A percentile compares a stretch with the other conserved stretches of the same genome.
These are phyloP conservation scores for Parazoanthus atlanticus DNA, from an alignment of 92 coral and sea anemone species.

Conservation along the genomic window DNA sequence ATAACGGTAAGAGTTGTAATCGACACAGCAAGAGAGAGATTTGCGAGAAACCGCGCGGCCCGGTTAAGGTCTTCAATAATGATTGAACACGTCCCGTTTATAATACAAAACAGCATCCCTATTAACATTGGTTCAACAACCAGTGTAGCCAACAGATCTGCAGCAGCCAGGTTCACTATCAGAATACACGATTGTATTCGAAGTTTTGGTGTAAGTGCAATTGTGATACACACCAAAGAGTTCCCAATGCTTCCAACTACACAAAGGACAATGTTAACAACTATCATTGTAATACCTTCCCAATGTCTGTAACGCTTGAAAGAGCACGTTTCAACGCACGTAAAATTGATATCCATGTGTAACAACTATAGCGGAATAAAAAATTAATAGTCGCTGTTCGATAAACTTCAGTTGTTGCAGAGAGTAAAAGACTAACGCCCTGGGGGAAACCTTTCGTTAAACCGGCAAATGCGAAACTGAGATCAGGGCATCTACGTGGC, in stretches of 20 bases:
- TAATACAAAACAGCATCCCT: slow-evolving; percentile 1
- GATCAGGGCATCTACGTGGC: not conserved
- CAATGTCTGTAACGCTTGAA: not conserved
- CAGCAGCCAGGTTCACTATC: slow-evolving; percentile 7
- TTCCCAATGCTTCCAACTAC: slow-evolving; percentile 11
- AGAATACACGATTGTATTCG: not conserved
- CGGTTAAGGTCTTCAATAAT: not conserved
- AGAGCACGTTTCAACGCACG: not conserved
- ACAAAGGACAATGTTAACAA: not conserved
- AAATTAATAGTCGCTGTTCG: not conserved
- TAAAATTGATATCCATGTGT: not conserved
- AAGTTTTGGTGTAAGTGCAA: slow-evolving; percentile 1
- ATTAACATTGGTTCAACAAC: slow-evolving; percentile 12
- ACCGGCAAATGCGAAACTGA: not conserved
- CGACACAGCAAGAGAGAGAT: slow-evolving; percentile 8
- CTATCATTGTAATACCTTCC: not conserved
- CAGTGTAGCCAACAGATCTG: slow-evolving; percentile 5
- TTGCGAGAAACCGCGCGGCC: not conserved
- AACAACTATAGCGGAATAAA: not conserved
- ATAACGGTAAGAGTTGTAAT: not conserved
- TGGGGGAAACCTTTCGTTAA: not conserved
- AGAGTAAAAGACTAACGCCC: too few species aligned
- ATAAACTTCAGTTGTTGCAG: not conserved
- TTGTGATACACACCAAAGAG: slow-evolving; percentile 22
- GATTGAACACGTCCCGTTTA: not conserved